Evolutionary conservation across 2,797 vertebrate species (phyloP).

Genomic region (Crocidura indochinensis): DNA sequence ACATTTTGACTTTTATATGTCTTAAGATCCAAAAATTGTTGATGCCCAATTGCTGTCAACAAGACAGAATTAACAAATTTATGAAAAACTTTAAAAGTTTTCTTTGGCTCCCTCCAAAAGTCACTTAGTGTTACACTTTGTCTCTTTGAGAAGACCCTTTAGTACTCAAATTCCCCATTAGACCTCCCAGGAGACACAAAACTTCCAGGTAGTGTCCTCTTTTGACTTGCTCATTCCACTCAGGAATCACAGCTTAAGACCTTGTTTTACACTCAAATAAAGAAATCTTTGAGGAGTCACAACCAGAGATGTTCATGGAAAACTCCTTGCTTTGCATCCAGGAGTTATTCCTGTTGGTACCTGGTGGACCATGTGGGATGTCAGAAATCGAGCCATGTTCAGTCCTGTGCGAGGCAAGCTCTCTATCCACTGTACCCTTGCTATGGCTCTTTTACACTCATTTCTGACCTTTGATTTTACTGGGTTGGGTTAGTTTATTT

Average conservation of each 20-base stretch:
- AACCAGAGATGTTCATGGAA: too few species aligned
- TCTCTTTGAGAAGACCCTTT: constrained; percentile 23
- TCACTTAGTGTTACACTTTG: neutral
- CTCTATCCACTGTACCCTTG: too few species aligned
- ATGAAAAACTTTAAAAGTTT: neutral
- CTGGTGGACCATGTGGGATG: too few species aligned
- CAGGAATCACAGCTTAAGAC: neutral
- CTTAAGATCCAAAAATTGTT: constrained; percentile 63
- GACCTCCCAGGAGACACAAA: neutral
- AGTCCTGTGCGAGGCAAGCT: too few species aligned
- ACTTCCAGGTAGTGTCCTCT: neutral
- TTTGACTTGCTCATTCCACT: neutral
- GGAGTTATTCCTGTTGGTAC: too few species aligned
- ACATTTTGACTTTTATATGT: constrained; percentile 78
- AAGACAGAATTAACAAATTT: constrained; percentile 63
- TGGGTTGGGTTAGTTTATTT: too few species aligned
- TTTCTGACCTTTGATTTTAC: too few species aligned
- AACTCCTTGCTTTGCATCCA: too few species aligned
- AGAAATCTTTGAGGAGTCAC: too few species aligned
- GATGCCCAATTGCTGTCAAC: constrained; percentile 63
- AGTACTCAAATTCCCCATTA: neutral
- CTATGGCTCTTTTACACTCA: neutral
- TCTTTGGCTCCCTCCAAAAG: constrained; percentile 19
- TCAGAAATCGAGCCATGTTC: too few species aligned
- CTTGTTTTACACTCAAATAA: neutral